These are phyloP conservation scores for Scytalopus superciliaris DNA, from an alignment of 2,113 vertebrate genomes.

Conservation along the genomic window DNA sequence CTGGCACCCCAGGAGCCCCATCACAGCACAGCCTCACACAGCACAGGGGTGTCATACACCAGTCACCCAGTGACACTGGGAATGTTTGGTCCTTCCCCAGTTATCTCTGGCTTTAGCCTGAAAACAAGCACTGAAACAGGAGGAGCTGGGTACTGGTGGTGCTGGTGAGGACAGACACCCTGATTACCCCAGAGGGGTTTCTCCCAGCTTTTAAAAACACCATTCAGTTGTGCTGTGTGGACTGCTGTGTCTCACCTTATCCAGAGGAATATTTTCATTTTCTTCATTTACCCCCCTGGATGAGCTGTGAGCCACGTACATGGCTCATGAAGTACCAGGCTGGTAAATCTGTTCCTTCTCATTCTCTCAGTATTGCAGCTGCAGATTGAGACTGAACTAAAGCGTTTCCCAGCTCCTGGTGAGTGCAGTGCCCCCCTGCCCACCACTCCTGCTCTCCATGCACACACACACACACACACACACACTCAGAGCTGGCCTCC, in stretches of 20 bases:
- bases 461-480: background rate
- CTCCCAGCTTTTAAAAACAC: background rate
- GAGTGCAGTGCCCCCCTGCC: background rate
- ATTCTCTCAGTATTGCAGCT: background rate
- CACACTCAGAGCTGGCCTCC: background rate
- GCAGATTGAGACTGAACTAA: too few relatives aligned
- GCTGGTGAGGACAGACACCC: background rate
- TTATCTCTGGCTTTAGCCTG: background rate
- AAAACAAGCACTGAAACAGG: background rate
- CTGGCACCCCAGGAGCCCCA: background rate
- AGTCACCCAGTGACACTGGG: background rate
- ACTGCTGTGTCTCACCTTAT: background rate
- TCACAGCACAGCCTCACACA: background rate
- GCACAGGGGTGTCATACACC: background rate
- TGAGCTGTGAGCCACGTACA: background rate
- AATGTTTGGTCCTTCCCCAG: background rate
- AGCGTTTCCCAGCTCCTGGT: background rate
- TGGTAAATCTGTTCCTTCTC: background rate
- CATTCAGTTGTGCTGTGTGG: background rate
- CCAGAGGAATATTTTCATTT: background rate
- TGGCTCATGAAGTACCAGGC: background rate
- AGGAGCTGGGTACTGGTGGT: rapidly evolving
- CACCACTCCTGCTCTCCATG: background rate
- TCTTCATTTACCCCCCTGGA: background rate
- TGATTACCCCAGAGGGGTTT: background rate